Percentiles rank a stretch among this genome's conserved stretches.
Conservation (phyloP, 2,797 vertebrate genomes). For the Todus mexicanus region DNA sequence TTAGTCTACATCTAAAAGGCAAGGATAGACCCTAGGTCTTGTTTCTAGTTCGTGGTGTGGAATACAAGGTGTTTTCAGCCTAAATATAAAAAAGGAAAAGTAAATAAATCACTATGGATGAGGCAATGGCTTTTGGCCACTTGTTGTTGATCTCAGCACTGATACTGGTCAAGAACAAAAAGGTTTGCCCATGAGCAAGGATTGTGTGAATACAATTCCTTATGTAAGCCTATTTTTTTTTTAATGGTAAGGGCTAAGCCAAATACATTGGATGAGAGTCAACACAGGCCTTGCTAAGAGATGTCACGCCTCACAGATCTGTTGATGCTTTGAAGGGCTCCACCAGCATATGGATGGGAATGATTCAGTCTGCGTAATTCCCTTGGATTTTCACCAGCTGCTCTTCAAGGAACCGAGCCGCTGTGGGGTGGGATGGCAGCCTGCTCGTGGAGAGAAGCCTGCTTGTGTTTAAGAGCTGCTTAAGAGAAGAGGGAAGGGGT, state of each 20-base stretch:
- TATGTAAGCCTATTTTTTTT: neutral
- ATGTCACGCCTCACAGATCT: neutral
- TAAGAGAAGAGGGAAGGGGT: neutral
- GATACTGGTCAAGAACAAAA: neutral
- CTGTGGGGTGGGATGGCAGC: neutral
- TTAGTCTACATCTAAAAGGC: neutral
- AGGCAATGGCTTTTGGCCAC: neutral
- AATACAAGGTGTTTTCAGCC: neutral
- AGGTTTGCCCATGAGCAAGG: neutral
- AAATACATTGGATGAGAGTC: neutral
- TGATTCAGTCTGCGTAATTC: slow-evolving; percentile 21
- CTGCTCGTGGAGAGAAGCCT: neutral
- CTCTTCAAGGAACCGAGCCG: neutral
- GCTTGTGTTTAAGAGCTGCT: neutral
- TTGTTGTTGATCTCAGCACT: neutral
- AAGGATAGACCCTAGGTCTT: neutral
- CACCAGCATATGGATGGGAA: slow-evolving; percentile 14
- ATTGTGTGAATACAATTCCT: neutral
- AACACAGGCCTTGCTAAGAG: neutral
- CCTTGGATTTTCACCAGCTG: neutral
- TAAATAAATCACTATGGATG: neutral
- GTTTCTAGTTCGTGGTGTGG: neutral
- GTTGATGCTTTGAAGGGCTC: neutral
- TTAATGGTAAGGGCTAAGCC: neutral
- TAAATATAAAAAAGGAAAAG: neutral